Conservation (phyloP, 2,797 vertebrate species). For the Acipenser ruthenus region DNA sequence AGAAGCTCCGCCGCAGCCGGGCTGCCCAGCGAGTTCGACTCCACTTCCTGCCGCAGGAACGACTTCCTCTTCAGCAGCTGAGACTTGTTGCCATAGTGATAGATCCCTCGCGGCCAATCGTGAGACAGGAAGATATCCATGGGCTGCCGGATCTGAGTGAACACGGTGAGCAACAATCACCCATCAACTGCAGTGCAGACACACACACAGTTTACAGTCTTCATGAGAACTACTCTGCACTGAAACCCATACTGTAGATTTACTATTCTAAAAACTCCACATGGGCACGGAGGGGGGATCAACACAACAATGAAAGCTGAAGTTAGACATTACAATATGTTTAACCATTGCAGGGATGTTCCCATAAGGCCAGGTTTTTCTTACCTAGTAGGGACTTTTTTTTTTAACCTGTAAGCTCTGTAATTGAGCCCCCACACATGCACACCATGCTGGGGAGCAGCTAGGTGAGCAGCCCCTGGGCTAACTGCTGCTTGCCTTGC, state of each 20-base stretch:
- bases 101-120: slow-evolving; percentile 93
- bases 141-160: slow-evolving; percentile 72
- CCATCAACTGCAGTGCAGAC: too few species aligned
- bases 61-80: slow-evolving; percentile 80
- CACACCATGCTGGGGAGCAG: too few species aligned
- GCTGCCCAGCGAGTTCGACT: slow-evolving; percentile 80
- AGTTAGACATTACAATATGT: not conserved
- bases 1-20: slow-evolving; percentile 86
- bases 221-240: too few species aligned
- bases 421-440: too few species aligned
- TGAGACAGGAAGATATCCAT: slow-evolving; percentile 92
- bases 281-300: not conserved
- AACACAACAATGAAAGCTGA: not conserved
- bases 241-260: too few species aligned
- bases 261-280: too few species aligned
- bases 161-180: not conserved
- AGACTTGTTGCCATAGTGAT: slow-evolving; percentile 81
- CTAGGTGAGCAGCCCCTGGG: too few species aligned
- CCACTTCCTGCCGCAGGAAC: slow-evolving; percentile 87
- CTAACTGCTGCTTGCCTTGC: not conserved
- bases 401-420: too few species aligned
- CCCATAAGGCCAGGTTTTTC: too few species aligned
- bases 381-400: too few species aligned
- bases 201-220: too few species aligned
- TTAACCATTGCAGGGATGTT: too few species aligned